Percentiles rank a stretch among this genome's conserved stretches.
Evolutionary conservation across 2,113 vertebrate species (phyloP).

Genomic region (Raja brachyura): DNA sequence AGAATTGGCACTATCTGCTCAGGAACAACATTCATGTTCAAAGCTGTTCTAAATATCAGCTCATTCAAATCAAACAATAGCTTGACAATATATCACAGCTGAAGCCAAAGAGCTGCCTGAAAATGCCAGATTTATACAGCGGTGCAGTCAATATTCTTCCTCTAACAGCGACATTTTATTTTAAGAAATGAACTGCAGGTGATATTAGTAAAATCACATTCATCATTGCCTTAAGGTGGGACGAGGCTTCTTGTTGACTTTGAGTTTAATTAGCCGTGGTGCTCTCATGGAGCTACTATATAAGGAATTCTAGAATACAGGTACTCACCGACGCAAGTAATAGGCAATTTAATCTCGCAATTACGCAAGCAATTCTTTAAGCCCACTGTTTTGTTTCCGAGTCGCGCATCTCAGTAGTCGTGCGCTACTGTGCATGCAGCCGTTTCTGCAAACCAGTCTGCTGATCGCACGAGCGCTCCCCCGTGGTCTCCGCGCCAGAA

Average conservation of each 20-base stretch:
- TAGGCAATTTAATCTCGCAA: no score
- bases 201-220: not conserved
- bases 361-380: no score
- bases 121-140: not conserved
- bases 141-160: not conserved
- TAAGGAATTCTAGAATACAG: not conserved
- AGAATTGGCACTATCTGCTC: not conserved
- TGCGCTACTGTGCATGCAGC: no score
- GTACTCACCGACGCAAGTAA: no score
- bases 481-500: no score
- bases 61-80: not conserved
- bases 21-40: not conserved
- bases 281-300: not conserved
- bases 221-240: not conserved
- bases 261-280: not conserved
- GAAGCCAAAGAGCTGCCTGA: not conserved
- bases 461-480: no score
- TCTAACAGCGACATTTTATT: not conserved
- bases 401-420: no score
- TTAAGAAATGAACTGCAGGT: not conserved
- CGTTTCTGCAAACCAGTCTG: no score
- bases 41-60: not conserved
- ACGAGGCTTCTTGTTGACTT: not conserved
- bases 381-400: no score
- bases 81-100: not conserved